Base-by-base conservation (phyloP, 92 coral and sea anemone species). In the Paramuricea clavata region DNA sequence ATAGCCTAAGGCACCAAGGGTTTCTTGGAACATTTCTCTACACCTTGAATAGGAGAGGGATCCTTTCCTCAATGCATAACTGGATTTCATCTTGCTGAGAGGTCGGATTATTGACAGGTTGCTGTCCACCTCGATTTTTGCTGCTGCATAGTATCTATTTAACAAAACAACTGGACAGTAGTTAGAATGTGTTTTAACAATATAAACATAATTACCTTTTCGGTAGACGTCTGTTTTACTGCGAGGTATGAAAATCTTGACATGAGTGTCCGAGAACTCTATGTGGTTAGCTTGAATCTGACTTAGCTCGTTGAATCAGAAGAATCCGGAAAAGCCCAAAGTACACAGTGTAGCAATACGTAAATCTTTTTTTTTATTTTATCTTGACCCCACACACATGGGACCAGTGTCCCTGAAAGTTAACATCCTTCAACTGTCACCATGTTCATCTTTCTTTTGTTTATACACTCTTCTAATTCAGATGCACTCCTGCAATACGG, bases 311-410 rank as follows among this genome's bases (percentile, higher is more conserved):
- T 76, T 23, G 54, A 31, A 86, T 2, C 89, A 68, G 50, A 86
- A 61, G 67, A 88, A 88, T 5, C 90, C 94, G 21, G 90, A 90
- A 36, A 88, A 91, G 15, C 87, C 92, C 35, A 91, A 71, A 0
- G 81, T 12, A 60, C 92, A 83, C 0, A 91, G 21, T 49, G 71
- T 31, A 23, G 87, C 90, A 21, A 75, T 12, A 23, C 94, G 69
- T 49, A 84, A 70, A 32, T 88, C 87, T 70, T 84, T 88, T 19
- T n/a, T n/a, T n/a, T n/a, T n/a, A n/a, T n/a, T n/a, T n/a, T n/a
- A n/a, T n/a, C n/a, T n/a, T n/a, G n/a, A n/a, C n/a, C n/a, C n/a
- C n/a, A n/a, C n/a, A n/a, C n/a, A n/a, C n/a, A n/a, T n/a, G n/a
- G n/a, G n/a, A n/a, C n/a, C n/a, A n/a, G n/a, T n/a, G n/a, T n/a